Evolutionary conservation across 2,888 invertebrate genomes (phyloP), one percentile per base, ranked within the genome.

Genomic region (Petrophora chlorosata): DNA sequence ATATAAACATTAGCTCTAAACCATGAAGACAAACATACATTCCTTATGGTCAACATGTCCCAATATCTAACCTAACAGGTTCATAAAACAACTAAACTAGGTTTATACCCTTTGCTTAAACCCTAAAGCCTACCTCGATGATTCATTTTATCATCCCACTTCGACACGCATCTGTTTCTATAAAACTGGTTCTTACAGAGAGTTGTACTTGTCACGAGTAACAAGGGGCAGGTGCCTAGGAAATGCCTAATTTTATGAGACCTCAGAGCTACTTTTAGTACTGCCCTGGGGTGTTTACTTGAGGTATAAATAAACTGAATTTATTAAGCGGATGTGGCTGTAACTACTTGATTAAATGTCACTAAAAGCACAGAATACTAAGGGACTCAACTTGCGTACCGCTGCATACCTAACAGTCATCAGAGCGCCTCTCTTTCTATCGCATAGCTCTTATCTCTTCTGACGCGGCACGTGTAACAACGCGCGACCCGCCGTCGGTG

Each of bases 161-260:
- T 16, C 10, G 28, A 38, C 16, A 38, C 26, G 16, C 26, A 8
- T 38, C 26, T 16, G 8, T 26, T 26, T 26, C 17, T 12, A 10
- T 39, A 5, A 12, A 53, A 45, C 54, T 40, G 39, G 46, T 49
- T 45, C 5, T 15, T 19, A 25, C 15, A 41, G 35, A 50, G 46
- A 47, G 51, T 50, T 36, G 43, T 46, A 38, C 42, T 45, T 50
- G 35, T 30, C 29, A 32, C n/a, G 12, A 9, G 41, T 22, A 36
- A 42, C 53, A 40, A 52, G 55, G 44, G 53, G 55, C 58, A 64
- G 61, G 61, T 67, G 66, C 49, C 51, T 40, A 63, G 67, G 67
- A 70, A 66, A 63, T 65, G 57, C 61, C 69, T 61, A 67, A 67
- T 69, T 67, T 67, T 66, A 70, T 56, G 59, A 51, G 49, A 34